These are phyloP conservation scores for Cecropterus lyciades DNA, from an alignment of 1,140 invertebrate genomes.

Conservation along the genomic window DNA sequence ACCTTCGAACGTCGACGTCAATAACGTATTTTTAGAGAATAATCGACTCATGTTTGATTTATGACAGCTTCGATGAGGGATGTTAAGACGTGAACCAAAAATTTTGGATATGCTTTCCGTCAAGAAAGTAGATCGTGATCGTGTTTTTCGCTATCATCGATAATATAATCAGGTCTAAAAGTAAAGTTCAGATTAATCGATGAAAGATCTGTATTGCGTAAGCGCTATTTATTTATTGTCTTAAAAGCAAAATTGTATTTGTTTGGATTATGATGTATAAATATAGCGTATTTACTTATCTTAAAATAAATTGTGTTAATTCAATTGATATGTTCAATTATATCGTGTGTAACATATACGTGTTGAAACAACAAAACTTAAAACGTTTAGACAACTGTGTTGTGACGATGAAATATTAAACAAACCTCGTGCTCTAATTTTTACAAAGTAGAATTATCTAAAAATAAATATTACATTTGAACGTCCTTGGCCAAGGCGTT, in stretches of 20 bases:
- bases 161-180: not conserved
- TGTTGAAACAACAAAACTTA: slow-evolving; percentile 21
- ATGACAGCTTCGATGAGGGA: not conserved
- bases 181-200: too few species aligned
- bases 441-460: slow-evolving; percentile 36
- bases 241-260: too few species aligned
- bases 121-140: not conserved
- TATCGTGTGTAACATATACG: too few species aligned
- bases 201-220: too few species aligned
- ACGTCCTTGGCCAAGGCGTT: slow-evolving; percentile 49
- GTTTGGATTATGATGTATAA: too few species aligned
- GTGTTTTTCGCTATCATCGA: not conserved
- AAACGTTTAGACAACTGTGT: slow-evolving; percentile 32
- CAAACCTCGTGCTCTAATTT: slow-evolving; percentile 35
- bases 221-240: too few species aligned
- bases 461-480: slow-evolving; percentile 49
- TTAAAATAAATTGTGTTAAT: too few species aligned
- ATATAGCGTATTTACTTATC: too few species aligned
- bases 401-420: slow-evolving; percentile 37
- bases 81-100: not conserved
- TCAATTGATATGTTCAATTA: too few species aligned
- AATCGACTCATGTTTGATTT: slow-evolving; percentile 26
- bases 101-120: not conserved
- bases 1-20: slow-evolving; percentile 28
- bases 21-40: slow-evolving; percentile 28